Percentiles rank a stretch among this genome's conserved stretches.
phyloP scores from a whole-genome alignment of 2,888 invertebrate species.

The Noctua fimbriata region DNA sequence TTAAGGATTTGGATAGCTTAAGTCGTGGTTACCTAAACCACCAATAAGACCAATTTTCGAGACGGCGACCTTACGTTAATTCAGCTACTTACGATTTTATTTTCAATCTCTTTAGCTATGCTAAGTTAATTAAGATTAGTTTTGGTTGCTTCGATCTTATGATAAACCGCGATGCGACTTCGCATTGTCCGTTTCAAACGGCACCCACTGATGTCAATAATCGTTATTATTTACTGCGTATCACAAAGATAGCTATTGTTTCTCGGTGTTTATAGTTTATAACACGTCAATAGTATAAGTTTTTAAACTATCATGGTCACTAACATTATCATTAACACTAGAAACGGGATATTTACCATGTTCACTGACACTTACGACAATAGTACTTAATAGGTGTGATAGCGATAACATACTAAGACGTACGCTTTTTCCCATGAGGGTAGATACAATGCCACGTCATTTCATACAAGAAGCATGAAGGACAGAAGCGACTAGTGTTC shows the following conservation, averaged over 20 bases:
- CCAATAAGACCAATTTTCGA: background rate
- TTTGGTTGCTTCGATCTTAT: conserved; percentile 11
- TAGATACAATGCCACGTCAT: background rate
- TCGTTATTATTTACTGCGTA: conserved; percentile 28
- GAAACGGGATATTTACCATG: too few relatives aligned
- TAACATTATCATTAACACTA: too few relatives aligned
- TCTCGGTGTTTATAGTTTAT: conserved; percentile 8
- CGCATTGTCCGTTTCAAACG: background rate
- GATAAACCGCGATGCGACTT: background rate
- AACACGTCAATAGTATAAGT: background rate
- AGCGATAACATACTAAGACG: background rate
- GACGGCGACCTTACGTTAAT: background rate
- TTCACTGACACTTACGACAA: too few relatives aligned
- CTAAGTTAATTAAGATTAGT: conserved; percentile 41
- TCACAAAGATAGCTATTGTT: conserved; percentile 36
- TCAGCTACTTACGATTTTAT: conserved; percentile 1
- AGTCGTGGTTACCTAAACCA: background rate
- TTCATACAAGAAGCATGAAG: background rate
- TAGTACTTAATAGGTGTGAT: background rate
- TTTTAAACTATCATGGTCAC: too few relatives aligned
- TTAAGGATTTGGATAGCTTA: background rate
- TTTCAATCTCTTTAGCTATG: conserved; percentile 37
- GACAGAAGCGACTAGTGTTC: background rate
- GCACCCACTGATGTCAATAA: conserved; percentile 1
- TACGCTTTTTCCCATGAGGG: background rate